Base-by-base conservation (phyloP, 2,113 vertebrate genomes). In the Ginglymostoma cirratum region DNA sequence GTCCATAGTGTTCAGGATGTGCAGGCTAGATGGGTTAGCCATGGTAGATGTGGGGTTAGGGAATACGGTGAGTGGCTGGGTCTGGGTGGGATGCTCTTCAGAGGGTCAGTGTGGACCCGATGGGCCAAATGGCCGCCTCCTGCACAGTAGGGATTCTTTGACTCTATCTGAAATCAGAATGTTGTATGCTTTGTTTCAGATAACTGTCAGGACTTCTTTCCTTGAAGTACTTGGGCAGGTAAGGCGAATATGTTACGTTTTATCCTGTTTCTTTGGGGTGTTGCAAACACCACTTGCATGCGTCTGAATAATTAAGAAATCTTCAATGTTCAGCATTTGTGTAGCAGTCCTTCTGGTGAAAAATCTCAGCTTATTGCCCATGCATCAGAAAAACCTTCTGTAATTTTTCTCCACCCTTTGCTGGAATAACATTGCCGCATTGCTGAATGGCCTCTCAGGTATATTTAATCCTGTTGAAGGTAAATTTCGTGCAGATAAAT, bases 191-290 rank as follows among this genome's bases (percentile, higher is more conserved):
- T 95, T 95, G 27, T 87, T 96, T 38, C 96, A 99, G 99, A 98
- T 99, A 80, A 98, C 98, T 21, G 69, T 99, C 96, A 98, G 97
- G 97, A 98, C 98, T 0, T 99, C 99, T 2, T 97, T 99, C 96
- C 96, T 97, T 92, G 98, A 98, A 96, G 98, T 99, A 96, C 98
- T 99, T 96, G 99, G 99, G 86, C 99, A 99, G 98, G 99, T 99
- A 98, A 98, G 98, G 96, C 94, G 96, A 65, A 15, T 3, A 95
- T 30, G 21, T 4, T 61, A 17, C 55, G 17, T 90, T 90, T 65
- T 61, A n/a, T n/a, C 12, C 55, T 61, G 5, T 90, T 90, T 90
- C 30, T 65, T 90, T 90, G 0, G 5, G 48, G 30, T n/a, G 52
- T 34, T 90, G 27, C 34, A 30, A 90, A 65, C 55, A 90, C 30